Base-by-base conservation (phyloP, 2,888 invertebrate species). In the Cartodere bifasciata region DNA sequence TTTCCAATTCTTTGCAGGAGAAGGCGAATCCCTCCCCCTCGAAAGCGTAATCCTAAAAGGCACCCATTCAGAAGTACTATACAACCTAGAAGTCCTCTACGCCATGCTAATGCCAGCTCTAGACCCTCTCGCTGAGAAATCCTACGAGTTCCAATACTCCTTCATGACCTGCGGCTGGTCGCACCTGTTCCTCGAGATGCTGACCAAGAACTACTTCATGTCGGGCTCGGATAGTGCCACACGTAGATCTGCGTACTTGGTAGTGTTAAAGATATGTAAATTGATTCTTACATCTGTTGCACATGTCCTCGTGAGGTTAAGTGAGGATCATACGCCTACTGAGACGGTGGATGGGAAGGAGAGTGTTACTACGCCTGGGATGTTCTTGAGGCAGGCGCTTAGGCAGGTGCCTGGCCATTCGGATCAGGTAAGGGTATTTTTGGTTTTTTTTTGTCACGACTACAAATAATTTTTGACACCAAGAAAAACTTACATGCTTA, bases 31-130 rank as follows among this genome's bases (percentile, higher is more conserved):
- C n/a, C n/a, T n/a, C n/a, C n/a, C n/a, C n/a, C n/a, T n/a, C n/a
- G n/a, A n/a, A n/a, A n/a, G n/a, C n/a, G n/a, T n/a, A n/a, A n/a
- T n/a, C n/a, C n/a, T n/a, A n/a, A n/a, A n/a, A n/a, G n/a, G 53
- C 56, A 14, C 43, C 44, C 4, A 49, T 44, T 16, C 53, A 61
- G 24, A 77, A 74, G 76, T 92, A 28, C 65, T 91, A 39, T 90
- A 94, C 60, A 55, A 58, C 35, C 47, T 60, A 34, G 59, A 60
- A 42, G 55, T 60, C 6, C 65, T 91, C 37, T 90, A 94, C 59
- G 80, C 88, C 38, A 69, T 92, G 57, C 65, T 95, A 39, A 86
- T 95, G 80, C 95, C 95, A 9, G 87, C 91, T 4, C 38, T 55
- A 32, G 85, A 86, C 47, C 78, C 84, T 2, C 67, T 78, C 44